Conservation (phyloP, 2,797 vertebrate genomes). For the Apodemus agrarius region DNA sequence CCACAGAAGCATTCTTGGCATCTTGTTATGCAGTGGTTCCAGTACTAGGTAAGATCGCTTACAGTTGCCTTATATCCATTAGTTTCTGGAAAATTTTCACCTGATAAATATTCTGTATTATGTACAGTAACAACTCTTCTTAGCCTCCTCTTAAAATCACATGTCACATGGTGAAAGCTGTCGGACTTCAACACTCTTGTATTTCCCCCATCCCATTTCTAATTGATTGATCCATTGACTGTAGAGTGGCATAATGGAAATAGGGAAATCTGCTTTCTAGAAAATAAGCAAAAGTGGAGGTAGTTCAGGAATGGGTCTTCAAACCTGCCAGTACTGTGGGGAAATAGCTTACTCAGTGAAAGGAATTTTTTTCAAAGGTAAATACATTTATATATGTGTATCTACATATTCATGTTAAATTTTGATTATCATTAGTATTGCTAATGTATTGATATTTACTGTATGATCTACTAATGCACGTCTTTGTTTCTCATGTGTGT, state of each 20-base stretch:
- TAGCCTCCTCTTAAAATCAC: neutral
- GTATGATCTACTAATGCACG: neutral
- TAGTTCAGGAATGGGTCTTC: neutral
- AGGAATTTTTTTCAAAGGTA: conserved; percentile 8
- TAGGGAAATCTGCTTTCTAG: conserved; percentile 7
- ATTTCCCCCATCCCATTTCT: conserved; percentile 25
- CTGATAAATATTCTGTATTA: neutral
- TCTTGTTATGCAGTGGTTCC: conserved; percentile 99
- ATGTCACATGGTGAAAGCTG: neutral
- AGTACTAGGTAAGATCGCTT: conserved; percentile 94
- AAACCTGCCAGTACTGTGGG: neutral
- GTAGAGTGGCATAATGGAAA: neutral
- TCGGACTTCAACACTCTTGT: neutral
- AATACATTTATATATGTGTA: neutral
- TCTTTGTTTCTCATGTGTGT: neutral
- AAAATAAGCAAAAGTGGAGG: conserved; percentile 35
- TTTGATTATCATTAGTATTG: neutral
- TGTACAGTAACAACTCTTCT: neutral
- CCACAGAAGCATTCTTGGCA: conserved; percentile 97
- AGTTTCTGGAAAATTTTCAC: neutral
- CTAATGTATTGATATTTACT: conserved; percentile 36
- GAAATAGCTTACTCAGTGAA: conserved; percentile 16
- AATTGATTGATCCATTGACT: neutral
- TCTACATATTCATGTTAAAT: neutral
- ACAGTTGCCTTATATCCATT: neutral